A percentile compares a stretch with the other conserved stretches of the same genome.
Conservation (phyloP, 2,113 vertebrate genomes). For the Chinchilla lanigera region DNA sequence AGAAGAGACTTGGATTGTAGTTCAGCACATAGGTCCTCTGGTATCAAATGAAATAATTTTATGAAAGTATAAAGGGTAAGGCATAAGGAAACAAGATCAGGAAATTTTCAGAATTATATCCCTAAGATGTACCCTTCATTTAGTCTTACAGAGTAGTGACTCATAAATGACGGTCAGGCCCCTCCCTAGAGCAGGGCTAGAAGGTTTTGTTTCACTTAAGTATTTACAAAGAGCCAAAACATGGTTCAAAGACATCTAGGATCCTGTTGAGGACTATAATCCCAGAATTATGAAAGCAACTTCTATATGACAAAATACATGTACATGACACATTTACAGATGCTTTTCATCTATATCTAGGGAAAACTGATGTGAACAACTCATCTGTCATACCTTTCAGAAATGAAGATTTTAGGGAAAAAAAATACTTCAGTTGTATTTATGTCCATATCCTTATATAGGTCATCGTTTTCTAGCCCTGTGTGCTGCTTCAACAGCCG, state of each 20-base stretch:
- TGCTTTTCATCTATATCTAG: neutral
- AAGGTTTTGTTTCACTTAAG: neutral
- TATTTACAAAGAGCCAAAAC: neutral
- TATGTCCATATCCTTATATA: neutral
- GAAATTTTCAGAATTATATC: neutral
- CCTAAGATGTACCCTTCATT: neutral
- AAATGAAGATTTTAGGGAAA: neutral
- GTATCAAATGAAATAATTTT: neutral
- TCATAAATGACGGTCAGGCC: neutral
- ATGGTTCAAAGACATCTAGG: neutral
- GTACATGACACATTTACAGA: fast-evolving
- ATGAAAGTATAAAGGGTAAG: neutral
- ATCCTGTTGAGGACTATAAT: neutral
- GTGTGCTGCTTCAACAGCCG: neutral
- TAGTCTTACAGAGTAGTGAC: neutral
- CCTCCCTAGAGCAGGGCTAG: neutral
- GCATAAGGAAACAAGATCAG: neutral
- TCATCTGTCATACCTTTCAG: neutral
- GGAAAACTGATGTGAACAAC: neutral
- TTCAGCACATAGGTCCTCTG: neutral
- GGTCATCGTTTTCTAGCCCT: neutral
- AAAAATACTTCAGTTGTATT: neutral
- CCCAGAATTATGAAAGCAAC: neutral
- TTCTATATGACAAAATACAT: neutral
- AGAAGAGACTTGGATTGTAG: neutral